A percentile compares a stretch with the other conserved stretches of the same genome.
phyloP scores from a whole-genome alignment of 2,888 invertebrate genomes.

The Nemapogon koenigi region DNA sequence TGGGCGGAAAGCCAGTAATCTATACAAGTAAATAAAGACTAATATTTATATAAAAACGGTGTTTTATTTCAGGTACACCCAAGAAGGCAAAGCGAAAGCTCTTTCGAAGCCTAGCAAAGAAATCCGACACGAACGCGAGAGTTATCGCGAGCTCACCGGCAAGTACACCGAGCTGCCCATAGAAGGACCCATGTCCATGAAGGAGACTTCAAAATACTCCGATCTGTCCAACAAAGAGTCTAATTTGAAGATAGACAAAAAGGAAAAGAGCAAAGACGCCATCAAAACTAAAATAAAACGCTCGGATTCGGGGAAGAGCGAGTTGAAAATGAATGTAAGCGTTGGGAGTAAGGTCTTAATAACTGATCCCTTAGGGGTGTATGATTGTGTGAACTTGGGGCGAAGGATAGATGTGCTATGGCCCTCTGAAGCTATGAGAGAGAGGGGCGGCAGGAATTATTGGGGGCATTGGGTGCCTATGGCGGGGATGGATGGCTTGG shows the following conservation, averaged over 20 bases:
- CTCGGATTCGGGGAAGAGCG: slow-evolving; percentile 46
- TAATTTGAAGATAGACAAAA: slow-evolving; percentile 38
- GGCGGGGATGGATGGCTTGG: slow-evolving; percentile 90
- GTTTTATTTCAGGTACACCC: slow-evolving; percentile 35
- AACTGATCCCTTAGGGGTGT: slow-evolving; percentile 68
- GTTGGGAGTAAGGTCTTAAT: slow-evolving; percentile 55
- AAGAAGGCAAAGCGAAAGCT: slow-evolving; percentile 52
- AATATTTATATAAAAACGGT: slow-evolving; percentile 3
- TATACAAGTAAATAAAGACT: not conserved
- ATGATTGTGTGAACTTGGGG: slow-evolving; percentile 90
- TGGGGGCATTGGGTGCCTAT: slow-evolving; percentile 91
- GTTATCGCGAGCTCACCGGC: slow-evolving; percentile 52
- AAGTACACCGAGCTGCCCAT: slow-evolving; percentile 46
- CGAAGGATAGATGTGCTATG: slow-evolving; percentile 92
- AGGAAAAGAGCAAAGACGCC: slow-evolving; percentile 44
- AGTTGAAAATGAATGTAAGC: slow-evolving; percentile 43
- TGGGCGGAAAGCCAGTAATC: not conserved
- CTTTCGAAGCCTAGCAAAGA: slow-evolving; percentile 54
- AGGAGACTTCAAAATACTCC: slow-evolving; percentile 38
- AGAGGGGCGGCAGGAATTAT: slow-evolving; percentile 83
- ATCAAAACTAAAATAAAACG: slow-evolving; percentile 50
- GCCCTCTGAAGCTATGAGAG: slow-evolving; percentile 90
- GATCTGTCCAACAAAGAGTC: slow-evolving; percentile 41
- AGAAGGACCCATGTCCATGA: slow-evolving; percentile 32
- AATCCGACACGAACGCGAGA: slow-evolving; percentile 52